Conservation (phyloP, 1,140 invertebrate genomes). For the Yoshiicerus persimilis region DNA sequence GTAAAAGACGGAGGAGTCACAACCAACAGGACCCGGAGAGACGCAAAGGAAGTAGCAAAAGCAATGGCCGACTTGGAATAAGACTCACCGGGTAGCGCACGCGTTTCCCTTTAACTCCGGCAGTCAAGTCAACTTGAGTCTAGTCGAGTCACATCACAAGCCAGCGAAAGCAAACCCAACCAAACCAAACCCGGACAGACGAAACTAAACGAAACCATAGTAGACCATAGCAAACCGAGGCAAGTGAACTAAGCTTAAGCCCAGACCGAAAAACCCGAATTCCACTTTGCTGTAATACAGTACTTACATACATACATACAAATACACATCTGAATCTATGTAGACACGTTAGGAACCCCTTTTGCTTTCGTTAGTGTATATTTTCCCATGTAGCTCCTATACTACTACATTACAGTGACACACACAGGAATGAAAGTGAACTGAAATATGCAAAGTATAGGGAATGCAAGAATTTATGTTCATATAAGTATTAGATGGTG, state of each 20-base stretch:
- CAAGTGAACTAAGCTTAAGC: neutral
- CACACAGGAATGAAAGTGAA: neutral
- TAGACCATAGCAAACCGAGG: neutral
- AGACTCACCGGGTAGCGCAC: slow-evolving; percentile 8
- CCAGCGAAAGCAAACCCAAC: neutral
- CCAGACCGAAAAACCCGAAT: slow-evolving; percentile 10
- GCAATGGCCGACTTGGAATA: slow-evolving; percentile 24
- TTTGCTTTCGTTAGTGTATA: neutral
- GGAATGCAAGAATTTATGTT: neutral
- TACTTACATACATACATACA: neutral
- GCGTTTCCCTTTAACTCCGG: slow-evolving; percentile 9
- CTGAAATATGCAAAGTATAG: neutral
- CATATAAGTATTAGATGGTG: neutral
- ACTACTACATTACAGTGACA: neutral
- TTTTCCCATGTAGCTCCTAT: neutral
- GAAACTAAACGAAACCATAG: neutral
- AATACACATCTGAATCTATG: neutral
- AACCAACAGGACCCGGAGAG: neutral
- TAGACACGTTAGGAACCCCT: neutral
- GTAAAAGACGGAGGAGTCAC: slow-evolving; percentile 26
- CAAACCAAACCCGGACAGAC: neutral
- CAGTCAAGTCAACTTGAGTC: neutral
- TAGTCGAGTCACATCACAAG: neutral
- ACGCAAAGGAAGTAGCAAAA: slow-evolving; percentile 20
- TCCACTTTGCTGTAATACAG: neutral